A percentile compares a stretch with the other conserved stretches of the same genome.
Evolutionary conservation across 2,888 invertebrate genomes (phyloP).

Genomic region (Subacronicta megacephala): DNA sequence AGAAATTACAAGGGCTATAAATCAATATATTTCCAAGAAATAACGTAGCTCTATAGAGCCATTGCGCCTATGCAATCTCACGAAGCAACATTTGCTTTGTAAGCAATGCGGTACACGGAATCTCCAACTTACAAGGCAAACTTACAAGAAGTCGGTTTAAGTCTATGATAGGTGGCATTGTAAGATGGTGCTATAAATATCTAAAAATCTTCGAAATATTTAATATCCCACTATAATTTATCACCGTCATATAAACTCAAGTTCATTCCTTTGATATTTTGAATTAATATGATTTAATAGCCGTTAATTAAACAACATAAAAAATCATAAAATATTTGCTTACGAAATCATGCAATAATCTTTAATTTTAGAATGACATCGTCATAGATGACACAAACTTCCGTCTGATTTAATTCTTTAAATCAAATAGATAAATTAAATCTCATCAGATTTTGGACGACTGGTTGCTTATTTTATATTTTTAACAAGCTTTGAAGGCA

Average conservation of each 20-base stretch:
- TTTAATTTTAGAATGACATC: constrained; percentile 23
- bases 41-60: no score
- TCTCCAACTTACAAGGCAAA: constrained; percentile 20
- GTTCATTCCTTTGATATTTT: constrained; percentile 7
- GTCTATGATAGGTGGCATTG: not conserved
- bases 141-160: not conserved
- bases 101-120: constrained; percentile 15
- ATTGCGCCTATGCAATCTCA: constrained; percentile 25
- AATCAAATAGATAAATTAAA: constrained; percentile 14
- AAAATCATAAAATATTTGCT: constrained; percentile 23
- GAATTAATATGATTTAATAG: constrained; percentile 20
- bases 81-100: constrained; percentile 26
- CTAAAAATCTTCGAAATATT: not conserved
- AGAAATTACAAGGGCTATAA: no score
- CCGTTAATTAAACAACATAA: constrained; percentile 14
- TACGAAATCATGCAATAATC: constrained; percentile 15
- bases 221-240: constrained; percentile 1
- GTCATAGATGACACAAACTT: constrained; percentile 29
- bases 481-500: constrained; percentile 11
- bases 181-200: not conserved
- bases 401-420: constrained; percentile 17
- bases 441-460: constrained; percentile 9
- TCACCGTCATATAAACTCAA: constrained; percentile 4
- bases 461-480: constrained; percentile 2
- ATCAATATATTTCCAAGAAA: no score